These are phyloP conservation scores for Pimpla rufipes DNA, from an alignment of 2,888 invertebrate genomes.

Conservation along the genomic window DNA sequence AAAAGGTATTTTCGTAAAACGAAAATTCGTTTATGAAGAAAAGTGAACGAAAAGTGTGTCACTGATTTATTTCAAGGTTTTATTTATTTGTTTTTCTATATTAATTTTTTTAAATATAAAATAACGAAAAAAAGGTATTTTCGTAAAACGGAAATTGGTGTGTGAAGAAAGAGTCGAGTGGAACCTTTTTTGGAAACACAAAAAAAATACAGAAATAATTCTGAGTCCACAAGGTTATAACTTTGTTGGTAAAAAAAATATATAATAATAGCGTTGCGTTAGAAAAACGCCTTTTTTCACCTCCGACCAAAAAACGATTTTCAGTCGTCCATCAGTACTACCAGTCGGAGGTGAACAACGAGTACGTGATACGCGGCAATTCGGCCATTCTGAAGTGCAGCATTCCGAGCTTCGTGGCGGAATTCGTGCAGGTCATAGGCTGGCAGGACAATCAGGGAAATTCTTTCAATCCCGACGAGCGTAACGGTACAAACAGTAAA, in stretches of 20 bases:
- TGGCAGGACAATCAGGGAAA: conserved; percentile 88
- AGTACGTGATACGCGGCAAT: conserved; percentile 95
- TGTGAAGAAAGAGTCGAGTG: no score
- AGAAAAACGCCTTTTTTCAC: neutral
- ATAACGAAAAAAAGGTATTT: no score
- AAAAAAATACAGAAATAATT: neutral
- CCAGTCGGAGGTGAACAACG: conserved; percentile 95
- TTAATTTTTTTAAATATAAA: no score
- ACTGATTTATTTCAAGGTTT: neutral
- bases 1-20: no score
- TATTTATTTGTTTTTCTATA: neutral
- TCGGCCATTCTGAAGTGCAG: conserved; percentile 95
- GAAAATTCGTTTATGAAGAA: no score
- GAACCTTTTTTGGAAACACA: no score
- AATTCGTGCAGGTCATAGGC: conserved; percentile 95
- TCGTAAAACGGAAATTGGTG: no score
- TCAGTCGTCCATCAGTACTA: conserved; percentile 96
- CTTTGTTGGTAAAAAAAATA: no score
- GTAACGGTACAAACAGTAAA: conserved; percentile 76
- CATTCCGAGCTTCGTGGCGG: conserved; percentile 95
- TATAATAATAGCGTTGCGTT: no score
- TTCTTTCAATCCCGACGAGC: conserved; percentile 82
- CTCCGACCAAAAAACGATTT: conserved; percentile 72
- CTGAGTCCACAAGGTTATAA: neutral
- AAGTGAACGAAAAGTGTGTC: no score